Evolutionary conservation across 2,113 vertebrate genomes (phyloP).

Genomic region (Conger conger): DNA sequence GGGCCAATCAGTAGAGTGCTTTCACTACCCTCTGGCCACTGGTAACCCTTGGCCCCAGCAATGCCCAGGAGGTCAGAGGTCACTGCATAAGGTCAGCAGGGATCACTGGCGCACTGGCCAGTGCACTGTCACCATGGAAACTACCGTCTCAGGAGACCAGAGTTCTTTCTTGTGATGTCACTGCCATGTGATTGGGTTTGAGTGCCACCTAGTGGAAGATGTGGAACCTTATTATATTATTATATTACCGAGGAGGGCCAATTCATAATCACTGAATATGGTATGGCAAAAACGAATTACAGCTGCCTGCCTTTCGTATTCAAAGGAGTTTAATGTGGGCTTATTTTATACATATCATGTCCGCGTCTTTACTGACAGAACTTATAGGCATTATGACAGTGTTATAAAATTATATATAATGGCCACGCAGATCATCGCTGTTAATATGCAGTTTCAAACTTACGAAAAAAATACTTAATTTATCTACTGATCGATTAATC

Average conservation of each 20-base stretch:
- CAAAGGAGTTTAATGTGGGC: too few species aligned
- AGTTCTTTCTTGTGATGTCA: not conserved
- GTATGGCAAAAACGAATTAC: not conserved
- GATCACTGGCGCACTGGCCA: conserved; percentile 56
- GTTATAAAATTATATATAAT: not conserved
- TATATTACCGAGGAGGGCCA: not conserved
- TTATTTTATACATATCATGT: not conserved
- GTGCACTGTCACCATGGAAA: conserved; percentile 66
- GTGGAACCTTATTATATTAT: not conserved
- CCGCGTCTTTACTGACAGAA: not conserved
- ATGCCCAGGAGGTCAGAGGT: conserved; percentile 66
- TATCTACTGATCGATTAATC: not conserved
- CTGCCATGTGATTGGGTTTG: not conserved
- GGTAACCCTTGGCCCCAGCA: conserved; percentile 57
- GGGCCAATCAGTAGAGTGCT: conserved; percentile 73
- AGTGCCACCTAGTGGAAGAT: conserved; percentile 15
- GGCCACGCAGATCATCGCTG: not conserved
- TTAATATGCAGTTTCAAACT: not conserved
- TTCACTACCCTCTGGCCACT: conserved; percentile 59
- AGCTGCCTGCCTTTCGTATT: too few species aligned
- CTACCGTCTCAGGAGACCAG: conserved; percentile 39
- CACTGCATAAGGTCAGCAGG: conserved; percentile 58
- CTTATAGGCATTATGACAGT: not conserved
- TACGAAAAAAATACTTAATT: not conserved
- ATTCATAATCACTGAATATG: not conserved